Evolutionary conservation across 2,797 vertebrate genomes (phyloP).

Genomic region (Phoebastria nigripes): DNA sequence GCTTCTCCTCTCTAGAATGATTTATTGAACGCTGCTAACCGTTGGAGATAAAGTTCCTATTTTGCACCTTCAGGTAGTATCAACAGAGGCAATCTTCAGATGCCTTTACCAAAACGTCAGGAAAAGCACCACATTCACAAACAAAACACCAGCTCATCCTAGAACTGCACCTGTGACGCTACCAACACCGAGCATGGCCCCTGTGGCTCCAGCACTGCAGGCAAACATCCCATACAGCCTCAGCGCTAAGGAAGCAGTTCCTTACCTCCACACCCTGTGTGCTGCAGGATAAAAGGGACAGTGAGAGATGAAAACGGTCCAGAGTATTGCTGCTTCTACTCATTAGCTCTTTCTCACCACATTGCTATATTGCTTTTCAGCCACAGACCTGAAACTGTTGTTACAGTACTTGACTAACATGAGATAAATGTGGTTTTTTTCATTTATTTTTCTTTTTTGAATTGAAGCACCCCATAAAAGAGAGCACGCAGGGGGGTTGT

Average conservation of each 20-base stretch:
- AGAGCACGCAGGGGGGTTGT: rapidly evolving
- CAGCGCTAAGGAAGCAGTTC: background rate
- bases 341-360: background rate
- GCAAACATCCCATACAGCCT: background rate
- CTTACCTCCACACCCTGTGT: background rate
- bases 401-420: background rate
- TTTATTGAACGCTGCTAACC: background rate
- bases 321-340: background rate
- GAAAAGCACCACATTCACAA: background rate
- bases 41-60: background rate
- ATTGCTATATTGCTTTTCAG: background rate
- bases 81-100: background rate
- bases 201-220: background rate
- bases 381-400: background rate
- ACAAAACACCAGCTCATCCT: background rate
- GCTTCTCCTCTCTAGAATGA: background rate
- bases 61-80: background rate
- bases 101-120: background rate
- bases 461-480: background rate
- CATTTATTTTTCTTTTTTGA: background rate
- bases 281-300: background rate
- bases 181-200: rapidly evolving
- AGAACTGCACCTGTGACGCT: background rate
- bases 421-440: background rate
- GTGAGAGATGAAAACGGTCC: background rate